These are phyloP conservation scores for Polia nebulosa DNA, from an alignment of 2,888 invertebrate genomes.

Conservation along the genomic window DNA sequence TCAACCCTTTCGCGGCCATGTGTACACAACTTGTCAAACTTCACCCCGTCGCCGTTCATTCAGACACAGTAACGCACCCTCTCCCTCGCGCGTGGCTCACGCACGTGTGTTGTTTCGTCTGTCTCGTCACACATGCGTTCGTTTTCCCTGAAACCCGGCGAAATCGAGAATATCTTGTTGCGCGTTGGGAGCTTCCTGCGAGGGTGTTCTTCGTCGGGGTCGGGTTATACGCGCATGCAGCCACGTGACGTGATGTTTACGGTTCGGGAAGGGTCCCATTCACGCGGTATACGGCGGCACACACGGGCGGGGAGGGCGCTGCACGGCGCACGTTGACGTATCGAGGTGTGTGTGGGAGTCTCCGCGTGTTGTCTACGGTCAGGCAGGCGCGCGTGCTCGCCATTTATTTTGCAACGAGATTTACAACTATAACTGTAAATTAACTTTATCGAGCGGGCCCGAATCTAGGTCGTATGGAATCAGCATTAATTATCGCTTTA, in stretches of 20 bases:
- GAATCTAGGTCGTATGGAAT: conserved; percentile 91
- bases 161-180: conserved; percentile 62
- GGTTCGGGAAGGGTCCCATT: conserved; percentile 79
- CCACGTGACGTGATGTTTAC: conserved; percentile 81
- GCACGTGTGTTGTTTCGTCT: conserved; percentile 83
- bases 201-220: conserved; percentile 61
- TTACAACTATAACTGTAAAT: conserved; percentile 91
- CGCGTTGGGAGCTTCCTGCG: conserved; percentile 59
- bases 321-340: conserved; percentile 64
- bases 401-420: conserved; percentile 90
- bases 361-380: conserved; percentile 87
- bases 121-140: conserved; percentile 82
- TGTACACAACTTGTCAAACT: conserved; percentile 85
- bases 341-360: conserved; percentile 84
- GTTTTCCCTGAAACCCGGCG: conserved; percentile 73
- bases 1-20: conserved; percentile 87
- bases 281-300: conserved; percentile 68
- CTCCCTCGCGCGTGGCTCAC: conserved; percentile 81
- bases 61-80: conserved; percentile 81
- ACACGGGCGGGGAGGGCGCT: conserved; percentile 56
- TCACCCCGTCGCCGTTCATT: conserved; percentile 88
- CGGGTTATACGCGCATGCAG: conserved; percentile 75
- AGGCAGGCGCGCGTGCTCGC: conserved; percentile 85
- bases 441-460: conserved; percentile 89
- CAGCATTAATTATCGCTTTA: conserved; percentile 91